Percentiles rank a stretch among this genome's conserved stretches.
phyloP scores from a whole-genome alignment of 2,113 vertebrate species.

The Bos indicus region DNA sequence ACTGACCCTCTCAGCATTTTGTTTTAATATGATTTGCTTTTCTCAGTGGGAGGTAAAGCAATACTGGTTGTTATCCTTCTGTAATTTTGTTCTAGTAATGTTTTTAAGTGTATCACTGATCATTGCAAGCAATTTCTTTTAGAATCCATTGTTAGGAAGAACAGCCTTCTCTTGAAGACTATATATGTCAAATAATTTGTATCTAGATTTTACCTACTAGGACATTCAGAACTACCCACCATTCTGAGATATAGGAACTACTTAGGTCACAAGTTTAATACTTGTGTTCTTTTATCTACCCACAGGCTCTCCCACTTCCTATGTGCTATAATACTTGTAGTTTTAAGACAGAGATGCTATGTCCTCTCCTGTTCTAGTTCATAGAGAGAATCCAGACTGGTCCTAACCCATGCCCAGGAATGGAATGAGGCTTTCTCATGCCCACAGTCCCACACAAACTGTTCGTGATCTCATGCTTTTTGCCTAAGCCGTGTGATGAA shows the following conservation, averaged over 20 bases:
- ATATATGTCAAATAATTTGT: neutral
- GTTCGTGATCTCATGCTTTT: neutral
- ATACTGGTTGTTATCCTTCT: neutral
- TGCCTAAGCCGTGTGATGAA: neutral
- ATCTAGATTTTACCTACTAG: neutral
- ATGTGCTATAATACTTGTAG: neutral
- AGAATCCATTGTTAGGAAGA: neutral
- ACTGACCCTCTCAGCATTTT: neutral
- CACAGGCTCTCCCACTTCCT: neutral
- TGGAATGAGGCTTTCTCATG: neutral
- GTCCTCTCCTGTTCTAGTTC: neutral
- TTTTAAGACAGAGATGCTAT: neutral
- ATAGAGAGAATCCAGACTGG: neutral
- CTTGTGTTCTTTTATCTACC: neutral
- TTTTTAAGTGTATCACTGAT: neutral
- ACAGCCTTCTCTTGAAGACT: neutral
- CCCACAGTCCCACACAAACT: no score
- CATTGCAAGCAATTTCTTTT: neutral
- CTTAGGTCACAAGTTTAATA: neutral
- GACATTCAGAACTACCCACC: neutral
- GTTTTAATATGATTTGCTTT: neutral
- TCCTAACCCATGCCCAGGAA: neutral
- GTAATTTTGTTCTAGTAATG: neutral
- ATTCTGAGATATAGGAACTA: neutral
- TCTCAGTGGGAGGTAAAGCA: neutral